These are phyloP conservation scores for Pocillopora meandrina DNA, from an alignment of 92 coral and sea anemone species.

Conservation along the genomic window DNA sequence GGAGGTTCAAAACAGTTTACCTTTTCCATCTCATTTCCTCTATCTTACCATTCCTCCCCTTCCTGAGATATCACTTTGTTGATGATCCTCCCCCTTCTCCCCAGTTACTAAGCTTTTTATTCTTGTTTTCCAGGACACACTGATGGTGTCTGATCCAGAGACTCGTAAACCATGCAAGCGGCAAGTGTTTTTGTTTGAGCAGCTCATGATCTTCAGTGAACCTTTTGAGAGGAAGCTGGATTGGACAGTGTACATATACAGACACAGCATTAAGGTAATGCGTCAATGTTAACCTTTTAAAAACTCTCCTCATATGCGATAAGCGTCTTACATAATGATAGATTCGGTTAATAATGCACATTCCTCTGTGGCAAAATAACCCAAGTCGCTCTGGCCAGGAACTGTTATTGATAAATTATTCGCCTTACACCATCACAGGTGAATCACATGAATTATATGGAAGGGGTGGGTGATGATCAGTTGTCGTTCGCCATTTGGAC, in stretches of 20 bases:
- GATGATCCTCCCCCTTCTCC: background rate
- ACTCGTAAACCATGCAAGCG: slow-evolving; percentile 89
- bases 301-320: too few species aligned
- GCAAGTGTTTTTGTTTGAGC: slow-evolving; percentile 96
- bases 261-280: slow-evolving; percentile 92
- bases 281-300: background rate
- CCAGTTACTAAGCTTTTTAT: background rate
- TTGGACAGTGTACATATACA: slow-evolving; percentile 98
- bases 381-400: background rate
- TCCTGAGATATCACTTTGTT: background rate
- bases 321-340: too few species aligned
- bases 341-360: too few species aligned
- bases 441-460: slow-evolving; percentile 92
- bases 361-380: too few species aligned
- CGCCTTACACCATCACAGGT: slow-evolving; percentile 51
- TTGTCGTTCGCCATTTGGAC: slow-evolving; percentile 97
- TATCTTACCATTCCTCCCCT: background rate
- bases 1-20: too few species aligned
- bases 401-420: background rate
- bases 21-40: background rate
- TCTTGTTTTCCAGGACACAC: slow-evolving; percentile 66
- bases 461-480: slow-evolving; percentile 93
- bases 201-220: slow-evolving; percentile 95
- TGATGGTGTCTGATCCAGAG: slow-evolving; percentile 82
- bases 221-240: slow-evolving; percentile 94